phyloP scores from a whole-genome alignment of 1,140 invertebrate species.

The Homalodisca vitripennis region DNA sequence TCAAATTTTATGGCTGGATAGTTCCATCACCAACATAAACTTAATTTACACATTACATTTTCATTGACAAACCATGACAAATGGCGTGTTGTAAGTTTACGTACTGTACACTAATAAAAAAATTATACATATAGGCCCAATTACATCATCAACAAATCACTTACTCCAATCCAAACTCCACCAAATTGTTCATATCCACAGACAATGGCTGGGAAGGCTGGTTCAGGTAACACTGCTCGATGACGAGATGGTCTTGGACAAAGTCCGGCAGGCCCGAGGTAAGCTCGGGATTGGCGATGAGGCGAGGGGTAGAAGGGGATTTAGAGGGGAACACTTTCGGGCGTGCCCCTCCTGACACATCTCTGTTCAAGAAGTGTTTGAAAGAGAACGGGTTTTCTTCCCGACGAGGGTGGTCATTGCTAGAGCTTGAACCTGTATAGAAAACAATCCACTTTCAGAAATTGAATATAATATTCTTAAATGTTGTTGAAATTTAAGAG shows the following conservation, averaged over 20 bases:
- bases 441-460: no score
- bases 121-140: no score
- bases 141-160: no score
- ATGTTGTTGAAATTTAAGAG: no score
- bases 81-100: no score
- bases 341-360: slow-evolving; percentile 40
- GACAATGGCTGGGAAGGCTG: slow-evolving; percentile 35
- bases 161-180: slow-evolving; percentile 43
- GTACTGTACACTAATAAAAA: no score
- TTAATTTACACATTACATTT: no score
- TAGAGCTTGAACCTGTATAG: slow-evolving; percentile 41
- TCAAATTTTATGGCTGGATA: no score
- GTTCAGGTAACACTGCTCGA: slow-evolving; percentile 53
- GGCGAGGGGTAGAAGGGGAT: slow-evolving; percentile 29
- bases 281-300: slow-evolving; percentile 35
- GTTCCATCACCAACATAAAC: no score
- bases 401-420: slow-evolving; percentile 52
- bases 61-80: no score
- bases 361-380: slow-evolving; percentile 71
- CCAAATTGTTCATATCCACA: slow-evolving; percentile 51
- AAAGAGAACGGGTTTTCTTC: slow-evolving; percentile 79
- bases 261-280: slow-evolving; percentile 58
- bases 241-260: slow-evolving; percentile 59
- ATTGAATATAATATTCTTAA: no score
- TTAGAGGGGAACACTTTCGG: slow-evolving; percentile 36